Conservation (phyloP, 2,888 invertebrate genomes). For the Synergus laeviventris region DNA sequence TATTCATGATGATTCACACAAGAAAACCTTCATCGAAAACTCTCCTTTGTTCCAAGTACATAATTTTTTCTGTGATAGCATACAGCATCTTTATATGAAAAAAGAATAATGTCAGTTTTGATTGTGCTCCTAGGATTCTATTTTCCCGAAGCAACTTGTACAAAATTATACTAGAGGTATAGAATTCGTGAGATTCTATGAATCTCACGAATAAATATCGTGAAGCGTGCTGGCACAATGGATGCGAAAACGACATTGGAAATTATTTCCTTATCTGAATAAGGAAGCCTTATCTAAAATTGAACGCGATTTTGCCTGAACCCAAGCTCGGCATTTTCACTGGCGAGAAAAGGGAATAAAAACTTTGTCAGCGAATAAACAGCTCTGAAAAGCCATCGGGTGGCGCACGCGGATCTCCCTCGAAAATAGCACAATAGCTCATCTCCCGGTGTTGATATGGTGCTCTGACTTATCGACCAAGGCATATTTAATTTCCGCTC, state of each 20-base stretch:
- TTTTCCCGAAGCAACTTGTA: conserved; percentile 5
- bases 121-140: neutral
- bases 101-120: neutral
- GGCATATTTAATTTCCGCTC: conserved; percentile 76
- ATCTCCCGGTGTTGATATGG: conserved; percentile 73
- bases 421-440: conserved; percentile 75
- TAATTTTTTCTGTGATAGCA: neutral
- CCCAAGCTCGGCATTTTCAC: conserved; percentile 30
- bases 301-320: conserved; percentile 34
- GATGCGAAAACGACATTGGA: conserved; percentile 32
- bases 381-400: conserved; percentile 50
- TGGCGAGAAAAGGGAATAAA: conserved; percentile 35
- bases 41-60: neutral
- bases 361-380: conserved; percentile 40
- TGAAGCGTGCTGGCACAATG: conserved; percentile 3
- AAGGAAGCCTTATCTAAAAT: conserved; percentile 36
- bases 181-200: too few species aligned
- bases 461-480: conserved; percentile 75
- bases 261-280: conserved; percentile 30
- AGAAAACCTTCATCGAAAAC: neutral
- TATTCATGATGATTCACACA: neutral
- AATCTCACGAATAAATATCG: conserved; percentile 12
- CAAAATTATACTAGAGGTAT: neutral
- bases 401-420: conserved; percentile 63
- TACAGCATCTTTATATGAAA: too few species aligned